Percentiles rank a stretch among this genome's conserved stretches.
Evolutionary conservation across 1,140 invertebrate species (phyloP).

Genomic region (Bursaphelenchus mucronatus): DNA sequence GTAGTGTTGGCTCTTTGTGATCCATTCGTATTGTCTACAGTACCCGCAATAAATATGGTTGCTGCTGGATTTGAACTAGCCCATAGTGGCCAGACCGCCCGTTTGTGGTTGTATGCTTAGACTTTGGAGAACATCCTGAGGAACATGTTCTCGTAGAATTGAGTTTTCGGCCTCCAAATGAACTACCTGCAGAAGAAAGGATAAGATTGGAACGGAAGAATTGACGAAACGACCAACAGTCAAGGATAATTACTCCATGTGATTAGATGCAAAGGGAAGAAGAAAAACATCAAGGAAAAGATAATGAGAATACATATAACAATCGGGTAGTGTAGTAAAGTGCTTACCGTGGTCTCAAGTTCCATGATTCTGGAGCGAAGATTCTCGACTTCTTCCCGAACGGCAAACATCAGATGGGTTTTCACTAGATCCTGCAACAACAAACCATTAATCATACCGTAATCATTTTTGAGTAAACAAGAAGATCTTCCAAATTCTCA

Average conservation of each 20-base stretch:
- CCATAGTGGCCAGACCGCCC: too few relatives aligned
- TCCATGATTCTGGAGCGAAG: slow-evolving; percentile 52
- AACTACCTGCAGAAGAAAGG: slow-evolving; percentile 33
- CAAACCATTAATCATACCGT: background rate
- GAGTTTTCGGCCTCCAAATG: slow-evolving; percentile 54
- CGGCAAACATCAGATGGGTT: slow-evolving; percentile 59
- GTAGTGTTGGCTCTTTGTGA: too few relatives aligned
- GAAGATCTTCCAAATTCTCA: slow-evolving; percentile 10
- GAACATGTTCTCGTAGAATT: slow-evolving; percentile 52
- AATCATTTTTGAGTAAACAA: slow-evolving; percentile 6
- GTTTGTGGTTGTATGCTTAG: slow-evolving; percentile 24
- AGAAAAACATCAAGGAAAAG: too few relatives aligned
- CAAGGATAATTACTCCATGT: background rate
- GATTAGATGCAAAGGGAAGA: too few relatives aligned
- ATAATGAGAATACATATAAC: too few relatives aligned
- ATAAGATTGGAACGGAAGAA: background rate
- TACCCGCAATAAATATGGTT: too few relatives aligned
- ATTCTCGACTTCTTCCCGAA: slow-evolving; percentile 58
- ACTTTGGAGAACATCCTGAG: slow-evolving; percentile 46
- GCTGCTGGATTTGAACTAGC: too few relatives aligned
- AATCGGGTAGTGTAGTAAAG: too few relatives aligned
- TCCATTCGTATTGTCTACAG: too few relatives aligned
- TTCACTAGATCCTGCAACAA: slow-evolving; percentile 57
- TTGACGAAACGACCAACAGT: slow-evolving; percentile 8
- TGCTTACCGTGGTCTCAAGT: slow-evolving; percentile 48